Evolutionary conservation across 2,888 invertebrate genomes (phyloP), one percentile per base, ranked within the genome.

Genomic region (Pseudococcus viburni): DNA sequence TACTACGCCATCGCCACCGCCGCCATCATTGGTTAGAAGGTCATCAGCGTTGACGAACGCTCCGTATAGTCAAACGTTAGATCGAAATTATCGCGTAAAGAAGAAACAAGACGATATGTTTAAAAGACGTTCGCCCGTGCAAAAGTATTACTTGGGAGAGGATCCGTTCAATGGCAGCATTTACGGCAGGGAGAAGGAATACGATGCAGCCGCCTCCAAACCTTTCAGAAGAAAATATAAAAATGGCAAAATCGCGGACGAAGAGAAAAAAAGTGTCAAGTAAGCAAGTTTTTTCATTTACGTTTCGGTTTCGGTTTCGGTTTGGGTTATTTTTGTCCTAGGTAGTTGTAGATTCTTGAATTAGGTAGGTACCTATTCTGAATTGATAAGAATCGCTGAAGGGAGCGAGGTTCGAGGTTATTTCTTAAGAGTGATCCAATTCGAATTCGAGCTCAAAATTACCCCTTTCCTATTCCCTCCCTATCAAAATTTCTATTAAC

Each of bases 111-210:
- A 85, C 12, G 84, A 88, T 26, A 83, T 59, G 51, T 86, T 33
- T 26, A 86, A 64, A 19, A 46, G 89, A 42, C 51, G 86, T 19
- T 83, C 86, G 55, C 89, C 86, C 84, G 93, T 95, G 89, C 95
- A 95, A 91, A 94, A 95, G 90, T 96, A 96, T 92, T 96, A 96
- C 92, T 93, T 96, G 90, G 96, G 96, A 64, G 96, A 96, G 92
- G 96, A 96, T 93, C 96, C 96, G 46, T 96, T 96, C 92, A 95
- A 95, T 89, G 94, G 95, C 39, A 95, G 95, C 92, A 95, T 96
- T 91, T 96, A 96, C 92, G 96, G 96, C 89, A 94, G 95, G 91
- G 96, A 96, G 92, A 96, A 96, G 92, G 95, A 96, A 91, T 96
- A 96, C 92, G 95, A 95, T 91, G 93, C 93, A 22, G 95, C 95